Conservation (phyloP, 2,888 invertebrate genomes). For the Drosophila meridiana region DNA sequence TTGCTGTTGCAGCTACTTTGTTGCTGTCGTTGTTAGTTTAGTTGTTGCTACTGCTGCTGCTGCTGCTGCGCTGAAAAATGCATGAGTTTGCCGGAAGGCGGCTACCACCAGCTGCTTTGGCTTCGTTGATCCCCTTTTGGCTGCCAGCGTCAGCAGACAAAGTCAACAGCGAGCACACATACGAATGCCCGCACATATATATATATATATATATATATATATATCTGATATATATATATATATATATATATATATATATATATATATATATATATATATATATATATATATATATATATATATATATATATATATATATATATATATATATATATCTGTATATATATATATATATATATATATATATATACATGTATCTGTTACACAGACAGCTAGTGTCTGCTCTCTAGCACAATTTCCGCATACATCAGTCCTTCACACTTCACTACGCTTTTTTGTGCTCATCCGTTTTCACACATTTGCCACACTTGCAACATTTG, state of each 20-base stretch:
- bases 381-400: slow-evolving; percentile 2
- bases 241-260: slow-evolving; percentile 5
- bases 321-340: slow-evolving; percentile 14
- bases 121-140: slow-evolving; percentile 52
- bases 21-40: slow-evolving; percentile 19
- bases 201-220: not conserved
- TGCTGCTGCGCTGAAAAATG: slow-evolving; percentile 63
- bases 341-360: not conserved
- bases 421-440: slow-evolving; percentile 64
- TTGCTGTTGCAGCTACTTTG: slow-evolving; percentile 38
- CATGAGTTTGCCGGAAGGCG: slow-evolving; percentile 67
- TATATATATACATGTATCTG: not conserved
- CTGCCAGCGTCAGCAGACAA: slow-evolving; percentile 44
- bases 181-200: not conserved
- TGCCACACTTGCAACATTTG: slow-evolving; percentile 27
- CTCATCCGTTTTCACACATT: slow-evolving; percentile 53
- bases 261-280: not conserved
- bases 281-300: not conserved
- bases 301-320: not conserved
- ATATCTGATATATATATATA: too few species aligned
- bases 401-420: slow-evolving; percentile 58
- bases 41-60: slow-evolving; percentile 8
- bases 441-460: slow-evolving; percentile 50
- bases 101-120: slow-evolving; percentile 65
- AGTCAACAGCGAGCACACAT: slow-evolving; percentile 32